Conservation (phyloP, 2,888 invertebrate species). For the Agrochola litura region DNA sequence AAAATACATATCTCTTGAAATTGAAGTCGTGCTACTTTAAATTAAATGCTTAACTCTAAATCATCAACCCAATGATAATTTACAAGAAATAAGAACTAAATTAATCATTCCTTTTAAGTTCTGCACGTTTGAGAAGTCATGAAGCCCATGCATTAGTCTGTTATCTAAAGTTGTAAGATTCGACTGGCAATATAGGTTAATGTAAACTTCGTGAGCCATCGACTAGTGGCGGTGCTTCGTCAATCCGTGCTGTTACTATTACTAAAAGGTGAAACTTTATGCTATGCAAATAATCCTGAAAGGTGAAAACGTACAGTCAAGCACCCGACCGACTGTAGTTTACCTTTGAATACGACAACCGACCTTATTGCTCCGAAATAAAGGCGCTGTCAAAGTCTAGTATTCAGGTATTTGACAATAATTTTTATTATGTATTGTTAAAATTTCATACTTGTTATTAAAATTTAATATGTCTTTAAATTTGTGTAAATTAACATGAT, state of each 20-base stretch:
- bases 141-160: conserved; percentile 33
- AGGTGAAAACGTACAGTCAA: neutral
- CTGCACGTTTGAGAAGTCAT: conserved; percentile 46
- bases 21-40: conserved; percentile 5
- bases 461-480: too few species aligned
- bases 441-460: too few species aligned
- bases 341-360: neutral
- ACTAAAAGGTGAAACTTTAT: conserved; percentile 26
- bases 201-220: conserved; percentile 59
- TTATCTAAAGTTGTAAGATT: conserved; percentile 55
- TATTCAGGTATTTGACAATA: too few species aligned
- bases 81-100: conserved; percentile 17
- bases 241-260: conserved; percentile 28
- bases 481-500: too few species aligned
- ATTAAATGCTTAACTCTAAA: conserved; percentile 31
- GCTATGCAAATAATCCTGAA: conserved; percentile 1
- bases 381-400: neutral
- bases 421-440: too few species aligned
- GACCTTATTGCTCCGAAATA: neutral
- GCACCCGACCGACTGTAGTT: neutral
- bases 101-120: conserved; percentile 45
- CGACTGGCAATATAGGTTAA: conserved; percentile 55
- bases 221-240: conserved; percentile 11
- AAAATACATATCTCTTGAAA: neutral
- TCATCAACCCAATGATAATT: conserved; percentile 14